Evolutionary conservation across 2,113 vertebrate species (phyloP).

Genomic region (Vimba vimba): DNA sequence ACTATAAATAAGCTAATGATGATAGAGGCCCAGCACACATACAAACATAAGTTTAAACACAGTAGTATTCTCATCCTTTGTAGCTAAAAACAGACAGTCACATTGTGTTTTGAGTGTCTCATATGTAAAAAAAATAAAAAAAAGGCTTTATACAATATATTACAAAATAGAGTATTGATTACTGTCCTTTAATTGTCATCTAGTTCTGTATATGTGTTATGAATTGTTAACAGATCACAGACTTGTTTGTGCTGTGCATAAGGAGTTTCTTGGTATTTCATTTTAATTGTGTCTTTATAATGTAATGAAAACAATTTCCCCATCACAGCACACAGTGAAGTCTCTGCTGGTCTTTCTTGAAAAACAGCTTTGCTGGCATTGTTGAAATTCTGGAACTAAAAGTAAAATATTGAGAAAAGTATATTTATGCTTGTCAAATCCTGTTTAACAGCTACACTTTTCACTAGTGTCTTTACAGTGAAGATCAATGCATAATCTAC

Average conservation of each 20-base stretch:
- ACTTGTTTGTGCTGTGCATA: neutral
- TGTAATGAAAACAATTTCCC: neutral
- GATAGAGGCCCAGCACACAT: neutral
- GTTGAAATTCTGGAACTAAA: slow-evolving; percentile 17
- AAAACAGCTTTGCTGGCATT: slow-evolving; percentile 32
- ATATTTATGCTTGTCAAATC: neutral
- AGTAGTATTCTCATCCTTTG: neutral
- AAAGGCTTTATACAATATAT: neutral
- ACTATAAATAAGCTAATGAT: neutral
- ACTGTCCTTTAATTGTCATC: neutral
- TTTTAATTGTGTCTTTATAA: neutral
- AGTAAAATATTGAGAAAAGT: neutral
- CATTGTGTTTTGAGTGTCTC: neutral
- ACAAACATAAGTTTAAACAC: neutral
- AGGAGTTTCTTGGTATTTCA: neutral
- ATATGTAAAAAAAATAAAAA: neutral
- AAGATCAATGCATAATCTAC: neutral
- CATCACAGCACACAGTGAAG: slow-evolving; percentile 46
- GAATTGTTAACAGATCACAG: neutral
- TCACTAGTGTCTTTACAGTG: neutral
- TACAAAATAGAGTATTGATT: neutral
- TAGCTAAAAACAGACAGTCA: neutral
- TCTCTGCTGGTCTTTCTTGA: slow-evolving; percentile 33
- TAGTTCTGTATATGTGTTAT: neutral
- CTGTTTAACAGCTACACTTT: neutral